phyloP scores from a whole-genome alignment of 2,797 vertebrate genomes.

The Syndactyla subalaris region DNA sequence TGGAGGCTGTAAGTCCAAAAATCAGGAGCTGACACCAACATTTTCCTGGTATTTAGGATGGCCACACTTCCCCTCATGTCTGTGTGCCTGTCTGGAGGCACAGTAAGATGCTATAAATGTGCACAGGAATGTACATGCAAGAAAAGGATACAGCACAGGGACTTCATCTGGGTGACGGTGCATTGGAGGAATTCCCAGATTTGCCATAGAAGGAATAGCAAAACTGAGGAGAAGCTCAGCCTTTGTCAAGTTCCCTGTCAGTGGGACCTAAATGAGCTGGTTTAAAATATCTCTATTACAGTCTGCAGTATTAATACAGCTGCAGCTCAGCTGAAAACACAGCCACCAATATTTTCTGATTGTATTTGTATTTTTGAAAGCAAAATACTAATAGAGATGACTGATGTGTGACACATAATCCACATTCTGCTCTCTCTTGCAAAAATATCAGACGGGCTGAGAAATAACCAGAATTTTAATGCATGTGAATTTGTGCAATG shows the following conservation, averaged over 20 bases:
- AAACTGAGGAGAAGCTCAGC: not conserved
- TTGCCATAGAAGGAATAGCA: not conserved
- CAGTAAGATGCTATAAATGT: not conserved
- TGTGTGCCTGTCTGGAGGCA: not conserved
- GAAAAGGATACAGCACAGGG: not conserved
- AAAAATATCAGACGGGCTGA: not conserved
- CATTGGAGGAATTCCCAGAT: conserved; percentile 22
- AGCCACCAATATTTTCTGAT: not conserved
- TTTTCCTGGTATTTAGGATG: not conserved
- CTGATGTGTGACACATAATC: not conserved
- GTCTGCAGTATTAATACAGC: not conserved
- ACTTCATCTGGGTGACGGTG: not conserved
- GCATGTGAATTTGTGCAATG: not conserved
- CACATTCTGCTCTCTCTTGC: not conserved
- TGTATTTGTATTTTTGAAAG: conserved; percentile 1
- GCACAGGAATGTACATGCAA: not conserved
- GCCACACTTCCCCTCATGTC: too few relatives aligned
- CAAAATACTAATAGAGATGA: not conserved
- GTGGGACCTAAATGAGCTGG: not conserved
- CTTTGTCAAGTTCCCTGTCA: not conserved
- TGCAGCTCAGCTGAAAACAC: not conserved
- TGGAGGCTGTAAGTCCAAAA: not conserved
- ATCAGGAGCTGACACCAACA: not conserved
- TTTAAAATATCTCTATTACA: not conserved
- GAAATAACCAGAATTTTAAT: conserved; percentile 13